A percentile compares a stretch with the other conserved stretches of the same genome.
phyloP scores from a whole-genome alignment of 2,113 vertebrate species.

The Myiozetetes cayanensis region DNA sequence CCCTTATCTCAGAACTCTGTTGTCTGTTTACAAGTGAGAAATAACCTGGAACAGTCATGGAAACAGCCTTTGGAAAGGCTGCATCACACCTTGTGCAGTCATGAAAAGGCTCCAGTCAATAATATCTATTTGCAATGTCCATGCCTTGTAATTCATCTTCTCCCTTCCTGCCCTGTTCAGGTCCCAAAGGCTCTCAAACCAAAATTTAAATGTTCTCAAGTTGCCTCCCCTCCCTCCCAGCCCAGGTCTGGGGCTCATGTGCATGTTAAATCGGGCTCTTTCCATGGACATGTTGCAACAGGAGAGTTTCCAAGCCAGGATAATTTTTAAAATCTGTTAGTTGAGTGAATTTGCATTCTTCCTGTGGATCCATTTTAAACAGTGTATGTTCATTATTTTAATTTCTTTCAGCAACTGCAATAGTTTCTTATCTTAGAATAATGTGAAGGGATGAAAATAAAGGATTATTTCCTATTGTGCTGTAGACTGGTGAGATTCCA shows the following conservation, averaged over 20 bases:
- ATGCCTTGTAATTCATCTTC: background rate
- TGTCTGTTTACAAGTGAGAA: background rate
- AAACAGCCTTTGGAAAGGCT: background rate
- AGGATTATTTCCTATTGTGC: background rate
- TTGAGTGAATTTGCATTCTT: constrained; percentile 1
- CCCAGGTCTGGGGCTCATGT: background rate
- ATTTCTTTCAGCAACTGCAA: background rate
- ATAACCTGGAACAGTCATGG: background rate
- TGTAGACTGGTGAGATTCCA: background rate
- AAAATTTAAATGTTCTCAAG: background rate
- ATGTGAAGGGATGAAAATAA: background rate
- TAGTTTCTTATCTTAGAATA: background rate
- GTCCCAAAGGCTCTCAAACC: background rate
- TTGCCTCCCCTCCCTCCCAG: background rate
- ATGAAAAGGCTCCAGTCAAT: background rate
- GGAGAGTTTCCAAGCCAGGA: background rate
- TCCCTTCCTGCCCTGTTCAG: background rate
- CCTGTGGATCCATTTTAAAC: background rate
- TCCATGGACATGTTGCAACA: background rate
- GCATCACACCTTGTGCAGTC: background rate
- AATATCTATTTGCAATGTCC: background rate
- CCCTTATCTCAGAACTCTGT: background rate
- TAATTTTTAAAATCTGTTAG: background rate
- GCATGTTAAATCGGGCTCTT: constrained; percentile 52
- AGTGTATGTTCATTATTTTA: background rate